A percentile compares a stretch with the other conserved stretches of the same genome.
Conservation (phyloP, 2,797 vertebrate species). For the Phalloptychus januarius region DNA sequence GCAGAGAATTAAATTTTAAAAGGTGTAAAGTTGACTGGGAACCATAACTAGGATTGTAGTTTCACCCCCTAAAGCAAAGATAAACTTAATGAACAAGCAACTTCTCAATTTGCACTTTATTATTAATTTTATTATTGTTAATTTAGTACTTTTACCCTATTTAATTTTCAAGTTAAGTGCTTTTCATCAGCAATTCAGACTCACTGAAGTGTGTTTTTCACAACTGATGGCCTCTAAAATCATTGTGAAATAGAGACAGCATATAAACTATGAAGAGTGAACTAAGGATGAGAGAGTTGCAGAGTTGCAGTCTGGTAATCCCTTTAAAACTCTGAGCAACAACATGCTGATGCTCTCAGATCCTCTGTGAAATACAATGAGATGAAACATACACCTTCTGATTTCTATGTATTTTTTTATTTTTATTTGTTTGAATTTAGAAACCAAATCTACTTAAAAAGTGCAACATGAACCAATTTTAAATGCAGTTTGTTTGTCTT, state of each 20-base stretch:
- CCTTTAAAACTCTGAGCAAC: constrained; percentile 24
- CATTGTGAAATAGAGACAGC: background rate
- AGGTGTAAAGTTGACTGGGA: background rate
- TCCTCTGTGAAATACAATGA: background rate
- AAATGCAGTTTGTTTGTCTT: background rate
- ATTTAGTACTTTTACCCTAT: background rate
- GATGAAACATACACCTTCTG: background rate
- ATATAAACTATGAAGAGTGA: background rate
- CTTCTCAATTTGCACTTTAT: background rate
- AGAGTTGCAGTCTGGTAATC: constrained; percentile 29
- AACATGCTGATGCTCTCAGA: constrained; percentile 12
- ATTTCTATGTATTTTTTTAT: background rate
- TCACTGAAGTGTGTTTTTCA: background rate
- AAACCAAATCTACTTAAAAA: background rate
- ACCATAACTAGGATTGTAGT: too few relatives aligned
- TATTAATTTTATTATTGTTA: background rate
- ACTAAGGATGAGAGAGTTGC: constrained; percentile 10
- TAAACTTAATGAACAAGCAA: background rate
- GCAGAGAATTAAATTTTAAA: background rate
- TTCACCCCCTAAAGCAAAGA: background rate
- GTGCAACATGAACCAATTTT: background rate
- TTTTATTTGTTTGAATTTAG: background rate
- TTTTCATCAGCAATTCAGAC: background rate
- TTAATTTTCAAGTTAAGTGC: background rate
- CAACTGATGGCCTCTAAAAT: background rate